Base-by-base conservation (phyloP, 2,888 invertebrate species). In the Torymus tubicola region DNA sequence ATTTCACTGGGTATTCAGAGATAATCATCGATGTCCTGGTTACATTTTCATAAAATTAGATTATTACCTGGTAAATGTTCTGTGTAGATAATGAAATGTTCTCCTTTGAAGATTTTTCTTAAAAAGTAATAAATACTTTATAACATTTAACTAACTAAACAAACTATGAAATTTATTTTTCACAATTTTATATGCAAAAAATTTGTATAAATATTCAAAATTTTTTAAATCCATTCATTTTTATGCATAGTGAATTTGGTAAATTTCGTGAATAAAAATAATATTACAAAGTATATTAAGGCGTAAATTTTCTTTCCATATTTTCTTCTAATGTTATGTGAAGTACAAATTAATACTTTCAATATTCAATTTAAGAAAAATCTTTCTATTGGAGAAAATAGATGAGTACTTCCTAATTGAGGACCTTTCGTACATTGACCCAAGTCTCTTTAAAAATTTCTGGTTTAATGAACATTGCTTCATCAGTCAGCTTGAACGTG, bases 21-120 rank as follows among this genome's bases (percentile, higher is more conserved):
- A 55, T 14, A 52, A 61, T 57, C 55, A 42, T 69, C 55, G 80
- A 78, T 80, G 82, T 71, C 80, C 82, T 82, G 82, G 80, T 82
- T 80, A 80, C 1, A 24, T 77, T 77, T 67, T 31, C 16, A 74
- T 67, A 64, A 73, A 75, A 58, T 74, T 73, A 81, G 67, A 74
- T 57, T 74, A 81, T 69, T 52, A 21, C 55, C 31, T 73, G 57
- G 42, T 79, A 75, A 63, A 68, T 71, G 24, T 67, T 53, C 55
- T 68, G 52, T 76, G 16, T 78, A 78, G 71, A 78, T 71, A 75
- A 50, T 63, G 57, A 75, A 68, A 18, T 70, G 13, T 64, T 65
- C 57, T 74, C 18, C 58, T 81, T 61, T 58, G 75, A 52, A 75
- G 21, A 65, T 73, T 16, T 76, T 76, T 58, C 69, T 82, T 69